Percentiles rank a stretch among this genome's conserved stretches.
phyloP scores from a whole-genome alignment of 2,113 vertebrate genomes.

The Apodemus speciosus region DNA sequence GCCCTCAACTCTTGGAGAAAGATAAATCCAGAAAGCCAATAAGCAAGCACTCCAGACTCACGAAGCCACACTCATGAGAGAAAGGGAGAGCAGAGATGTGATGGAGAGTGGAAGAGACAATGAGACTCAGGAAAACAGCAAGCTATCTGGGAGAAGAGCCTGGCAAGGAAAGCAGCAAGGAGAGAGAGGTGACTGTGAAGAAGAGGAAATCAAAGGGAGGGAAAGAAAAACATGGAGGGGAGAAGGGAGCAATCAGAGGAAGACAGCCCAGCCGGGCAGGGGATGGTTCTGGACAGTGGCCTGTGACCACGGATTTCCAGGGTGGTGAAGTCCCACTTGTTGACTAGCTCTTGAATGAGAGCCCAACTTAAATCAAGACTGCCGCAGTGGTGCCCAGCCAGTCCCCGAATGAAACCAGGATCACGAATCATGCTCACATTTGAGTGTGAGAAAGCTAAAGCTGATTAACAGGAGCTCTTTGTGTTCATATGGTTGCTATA shows the following conservation, averaged over 20 bases:
- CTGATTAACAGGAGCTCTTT: not conserved
- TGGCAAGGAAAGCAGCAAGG: not conserved
- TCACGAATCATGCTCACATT: not conserved
- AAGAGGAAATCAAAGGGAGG: not conserved
- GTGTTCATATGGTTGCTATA: not conserved
- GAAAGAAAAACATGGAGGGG: too few relatives aligned
- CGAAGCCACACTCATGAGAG: not conserved
- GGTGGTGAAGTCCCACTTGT: not conserved
- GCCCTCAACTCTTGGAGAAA: not conserved
- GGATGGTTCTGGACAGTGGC: accelerated
- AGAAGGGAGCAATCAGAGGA: not conserved
- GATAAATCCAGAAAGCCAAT: not conserved
- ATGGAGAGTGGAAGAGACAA: not conserved
- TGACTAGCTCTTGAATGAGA: not conserved
- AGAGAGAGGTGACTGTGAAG: not conserved
- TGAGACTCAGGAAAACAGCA: not conserved
- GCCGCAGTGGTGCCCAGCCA: not conserved
- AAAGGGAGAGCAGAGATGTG: not conserved
- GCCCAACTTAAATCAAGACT: not conserved
- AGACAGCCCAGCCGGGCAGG: not conserved
- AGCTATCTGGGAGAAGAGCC: not conserved
- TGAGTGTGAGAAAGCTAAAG: not conserved
- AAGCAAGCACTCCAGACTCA: not conserved
- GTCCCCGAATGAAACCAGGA: not conserved
- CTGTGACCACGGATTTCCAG: not conserved